Evolutionary conservation across 1,140 invertebrate genomes (phyloP), one percentile per base, ranked within the genome.

Genomic region (Orchestia grillus): DNA sequence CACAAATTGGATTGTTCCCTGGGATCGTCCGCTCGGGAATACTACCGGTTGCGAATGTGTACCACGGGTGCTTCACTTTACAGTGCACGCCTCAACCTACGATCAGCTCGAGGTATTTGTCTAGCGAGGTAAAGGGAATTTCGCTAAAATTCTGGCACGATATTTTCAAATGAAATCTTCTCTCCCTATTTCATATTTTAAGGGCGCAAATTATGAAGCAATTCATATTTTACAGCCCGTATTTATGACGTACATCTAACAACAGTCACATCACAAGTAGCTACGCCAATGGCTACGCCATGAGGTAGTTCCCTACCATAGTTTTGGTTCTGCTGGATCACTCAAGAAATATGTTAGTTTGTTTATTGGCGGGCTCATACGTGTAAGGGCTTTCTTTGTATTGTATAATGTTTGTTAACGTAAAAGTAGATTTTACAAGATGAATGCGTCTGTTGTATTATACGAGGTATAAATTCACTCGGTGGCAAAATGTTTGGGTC

Each of bases 1-100:
- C 92, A 94, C 92, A 94, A 94, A 94, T 94, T 94, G 92, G 92
- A 94, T 94, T 94, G 92, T 44, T 91, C 44, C 44, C 92, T 47
- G 8, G 36, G 92, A 47, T 94, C 44, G 43, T 94, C 43, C 6
- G 44, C 43, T 94, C 44, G 8, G 44, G 44, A 94, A 44, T 94
- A 94, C 92, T 44, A 8, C 43, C 41, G 40, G 92, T 45, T 42
- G 16, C 36, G 44, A 47, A 15, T 94, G 11, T 45, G 45, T 3
- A 44, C 8, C 19, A 36, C 8, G 47, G 45, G 43, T 94, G 11
- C 3, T 45, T 44, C 40, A 15, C 92, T 47, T 94, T 47, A 77
- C 36, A 19, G 62, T 36, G 62, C 3, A 1, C 28, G 62, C 28
- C 36, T 77, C 11, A 77, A 77, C n/a, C 11, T 36, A 36, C 28